These are phyloP conservation scores for Parauchenoglanis punctatus DNA, from an alignment of 2,797 vertebrate genomes.

Conservation along the genomic window DNA sequence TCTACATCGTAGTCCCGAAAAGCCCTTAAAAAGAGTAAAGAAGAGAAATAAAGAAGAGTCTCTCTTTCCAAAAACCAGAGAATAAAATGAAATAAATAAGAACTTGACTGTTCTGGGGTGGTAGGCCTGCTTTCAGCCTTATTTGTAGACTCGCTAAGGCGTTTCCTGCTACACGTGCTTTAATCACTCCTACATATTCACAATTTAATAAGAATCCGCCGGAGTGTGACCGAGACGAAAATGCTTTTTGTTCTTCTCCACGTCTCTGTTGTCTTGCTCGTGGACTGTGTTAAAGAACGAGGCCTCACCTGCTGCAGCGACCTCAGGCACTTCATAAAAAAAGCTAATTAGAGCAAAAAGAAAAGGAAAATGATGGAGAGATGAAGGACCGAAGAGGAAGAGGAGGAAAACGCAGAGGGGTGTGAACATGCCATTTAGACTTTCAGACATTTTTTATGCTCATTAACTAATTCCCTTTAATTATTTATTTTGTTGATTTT, in stretches of 20 bases:
- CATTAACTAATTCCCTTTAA: background rate
- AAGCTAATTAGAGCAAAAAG: slow-evolving; percentile 48
- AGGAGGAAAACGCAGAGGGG: background rate
- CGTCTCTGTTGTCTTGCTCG: slow-evolving; percentile 28
- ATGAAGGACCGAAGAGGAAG: slow-evolving; percentile 14
- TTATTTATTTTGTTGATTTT: background rate
- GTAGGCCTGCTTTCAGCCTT: slow-evolving; percentile 55
- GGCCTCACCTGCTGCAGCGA: slow-evolving; percentile 43
- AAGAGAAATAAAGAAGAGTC: background rate
- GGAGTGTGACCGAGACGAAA: slow-evolving; percentile 56
- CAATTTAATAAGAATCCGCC: slow-evolving; percentile 63
- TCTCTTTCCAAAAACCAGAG: background rate
- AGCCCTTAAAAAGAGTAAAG: slow-evolving; percentile 20
- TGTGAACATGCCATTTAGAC: background rate
- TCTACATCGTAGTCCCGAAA: slow-evolving; percentile 16
- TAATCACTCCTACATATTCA: slow-evolving; percentile 63
- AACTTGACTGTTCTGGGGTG: slow-evolving; percentile 36
- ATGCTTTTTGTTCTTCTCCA: slow-evolving; percentile 30
- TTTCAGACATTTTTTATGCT: background rate
- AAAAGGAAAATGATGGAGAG: slow-evolving; percentile 20
- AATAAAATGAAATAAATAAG: background rate
- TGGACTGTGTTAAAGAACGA: slow-evolving; percentile 51
- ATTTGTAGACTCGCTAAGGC: slow-evolving; percentile 58
- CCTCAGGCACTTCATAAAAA: slow-evolving; percentile 51
- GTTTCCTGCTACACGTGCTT: slow-evolving; percentile 60